A percentile compares a stretch with the other conserved stretches of the same genome.
These are phyloP conservation scores for Heliconius ismenius DNA, from an alignment of 2,888 invertebrate species.

Conservation along the genomic window DNA sequence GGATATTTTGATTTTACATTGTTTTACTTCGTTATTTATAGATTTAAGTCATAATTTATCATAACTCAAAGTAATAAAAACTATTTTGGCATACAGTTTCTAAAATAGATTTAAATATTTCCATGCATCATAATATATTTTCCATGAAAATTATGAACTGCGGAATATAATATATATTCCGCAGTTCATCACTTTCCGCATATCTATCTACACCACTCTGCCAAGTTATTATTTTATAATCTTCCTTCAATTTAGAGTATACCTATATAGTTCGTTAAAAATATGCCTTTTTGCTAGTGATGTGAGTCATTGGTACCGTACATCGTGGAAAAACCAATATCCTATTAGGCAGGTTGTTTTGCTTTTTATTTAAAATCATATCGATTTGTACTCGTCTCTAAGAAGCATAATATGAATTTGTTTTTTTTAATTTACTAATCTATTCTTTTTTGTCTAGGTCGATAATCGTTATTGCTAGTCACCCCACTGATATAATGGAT, in stretches of 20 bases:
- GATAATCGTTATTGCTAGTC: too few species aligned
- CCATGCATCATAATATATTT: constrained; percentile 24
- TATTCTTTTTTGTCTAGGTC: not conserved
- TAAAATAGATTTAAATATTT: constrained; percentile 34
- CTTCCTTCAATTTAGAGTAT: not conserved
- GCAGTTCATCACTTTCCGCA: too few species aligned
- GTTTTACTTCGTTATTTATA: constrained; percentile 10
- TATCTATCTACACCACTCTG: constrained; percentile 3
- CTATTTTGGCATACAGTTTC: constrained; percentile 33
- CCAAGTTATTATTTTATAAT: constrained; percentile 10
- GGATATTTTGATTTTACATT: not conserved
- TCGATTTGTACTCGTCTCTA: not conserved
- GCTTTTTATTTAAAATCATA: constrained; percentile 3
- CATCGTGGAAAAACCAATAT: constrained; percentile 33
- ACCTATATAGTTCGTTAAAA: constrained; percentile 4
- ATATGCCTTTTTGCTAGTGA: constrained; percentile 11
- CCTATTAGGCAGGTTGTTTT: not conserved
- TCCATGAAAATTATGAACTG: not conserved
- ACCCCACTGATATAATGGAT: too few species aligned
- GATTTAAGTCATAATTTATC: constrained; percentile 29
- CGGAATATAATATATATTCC: constrained; percentile 21
- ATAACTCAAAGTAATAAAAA: constrained; percentile 26
- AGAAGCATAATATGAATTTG: not conserved
- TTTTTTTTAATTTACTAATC: not conserved
- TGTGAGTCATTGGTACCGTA: constrained; percentile 30